Conservation (phyloP, 2,888 invertebrate species). For the Prostheceraeus crozeri region DNA sequence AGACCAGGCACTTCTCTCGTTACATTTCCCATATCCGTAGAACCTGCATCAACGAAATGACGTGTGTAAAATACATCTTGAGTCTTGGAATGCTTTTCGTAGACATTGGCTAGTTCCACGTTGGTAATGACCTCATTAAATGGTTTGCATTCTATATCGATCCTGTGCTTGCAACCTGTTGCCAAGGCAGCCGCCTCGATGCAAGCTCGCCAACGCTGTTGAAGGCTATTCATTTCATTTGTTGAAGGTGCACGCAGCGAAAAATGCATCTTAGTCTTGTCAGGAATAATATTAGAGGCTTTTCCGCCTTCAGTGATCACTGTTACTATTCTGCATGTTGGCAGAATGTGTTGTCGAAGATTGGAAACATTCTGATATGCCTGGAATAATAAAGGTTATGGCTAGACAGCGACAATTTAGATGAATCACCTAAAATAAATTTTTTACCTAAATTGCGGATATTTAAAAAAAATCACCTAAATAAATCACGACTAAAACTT, state of each 20-base stretch:
- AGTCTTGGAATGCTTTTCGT: no score
- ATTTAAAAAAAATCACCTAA: no score
- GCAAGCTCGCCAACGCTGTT: conserved; percentile 42
- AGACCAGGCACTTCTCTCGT: conserved; percentile 45
- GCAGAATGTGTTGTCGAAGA: no score
- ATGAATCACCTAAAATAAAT: no score
- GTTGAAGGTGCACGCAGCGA: conserved; percentile 46
- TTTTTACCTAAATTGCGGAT: no score
- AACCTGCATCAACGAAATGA: conserved; percentile 39
- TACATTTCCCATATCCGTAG: conserved; percentile 46
- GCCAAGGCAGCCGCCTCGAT: conserved; percentile 26
- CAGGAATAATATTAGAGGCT: conserved; percentile 48
- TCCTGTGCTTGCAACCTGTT: conserved; percentile 41
- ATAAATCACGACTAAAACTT: no score
- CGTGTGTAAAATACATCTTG: no score
- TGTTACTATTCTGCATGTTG: conserved; percentile 35
- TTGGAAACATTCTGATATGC: no score
- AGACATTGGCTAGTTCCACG: conserved; percentile 45
- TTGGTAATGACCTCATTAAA: conserved; percentile 48
- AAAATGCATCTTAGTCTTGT: conserved; percentile 46
- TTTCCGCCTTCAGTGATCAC: conserved; percentile 47
- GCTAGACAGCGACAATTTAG: no score
- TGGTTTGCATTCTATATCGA: conserved; percentile 43
- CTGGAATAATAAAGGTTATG: no score
- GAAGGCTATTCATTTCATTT: conserved; percentile 45